Base-by-base conservation (phyloP, 1,140 invertebrate species). In the Himalopsyche phryganea region DNA sequence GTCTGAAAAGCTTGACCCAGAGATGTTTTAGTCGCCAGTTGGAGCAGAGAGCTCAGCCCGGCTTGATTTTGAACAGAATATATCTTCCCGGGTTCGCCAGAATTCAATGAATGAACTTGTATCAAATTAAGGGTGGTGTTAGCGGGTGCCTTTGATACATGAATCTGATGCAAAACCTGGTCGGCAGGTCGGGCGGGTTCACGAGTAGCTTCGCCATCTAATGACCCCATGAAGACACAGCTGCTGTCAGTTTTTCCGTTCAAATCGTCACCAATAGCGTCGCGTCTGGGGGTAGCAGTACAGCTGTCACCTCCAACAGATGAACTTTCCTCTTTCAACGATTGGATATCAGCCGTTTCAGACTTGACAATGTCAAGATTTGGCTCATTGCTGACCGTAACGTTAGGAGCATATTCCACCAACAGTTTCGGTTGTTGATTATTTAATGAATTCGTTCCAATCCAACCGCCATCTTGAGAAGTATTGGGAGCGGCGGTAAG, bases 401-500 rank as follows among this genome's bases (percentile, higher is more conserved):
- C 46, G 15, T 44, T 57, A 6, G 53, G 50, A 33, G 47, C 60
- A 41, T 60, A 60, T 35, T 64, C 62, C 1, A 64, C 54, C 6
- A 64, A 28, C 14, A 64, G 19, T 40, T 64, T 64, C 1, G 62
- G 58, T 33, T 60, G 62, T 23, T 55, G 45, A 18, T 19, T 60
- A 23, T 50, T 55, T 2, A 56, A 14, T 28, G 23, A 9, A 35
- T 48, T 15, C 40, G 28, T 50, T 42, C 40, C 52, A 11, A 59
- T 55, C 61, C 61, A 63, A n/a, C 35, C 44, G 32, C 67, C 71
- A 13, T 75, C 72, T 5, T 71, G 68, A 11, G 67, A 67, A 4
- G 69, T 69, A 2, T 66, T 55, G 6, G 60, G 66, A 4, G 70
- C 60, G 2, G 71, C 65, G 1, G 71, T 54, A 10, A 78, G 63